Evolutionary conservation across 64 coral and sea anemone species (phyloP).

Genomic region (Acropora tenuis): DNA sequence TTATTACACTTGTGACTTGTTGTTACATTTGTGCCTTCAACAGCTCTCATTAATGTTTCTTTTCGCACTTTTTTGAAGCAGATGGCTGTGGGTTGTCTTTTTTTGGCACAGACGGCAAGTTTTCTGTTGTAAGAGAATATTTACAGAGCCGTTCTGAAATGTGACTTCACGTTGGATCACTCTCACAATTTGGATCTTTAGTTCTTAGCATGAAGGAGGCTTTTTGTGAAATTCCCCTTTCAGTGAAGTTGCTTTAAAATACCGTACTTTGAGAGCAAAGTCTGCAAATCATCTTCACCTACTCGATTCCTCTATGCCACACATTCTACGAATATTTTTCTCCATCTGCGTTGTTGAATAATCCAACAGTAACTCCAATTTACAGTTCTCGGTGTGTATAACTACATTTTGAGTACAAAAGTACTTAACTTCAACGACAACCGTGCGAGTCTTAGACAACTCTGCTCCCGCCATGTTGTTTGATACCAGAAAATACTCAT

Average conservation of each 20-base stretch:
- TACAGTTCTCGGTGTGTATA: background rate
- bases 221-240: slow-evolving; percentile 10
- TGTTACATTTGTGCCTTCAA: no score
- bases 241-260: slow-evolving; percentile 51
- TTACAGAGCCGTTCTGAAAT: slow-evolving; percentile 48
- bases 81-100: background rate
- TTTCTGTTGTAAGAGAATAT: slow-evolving; percentile 9
- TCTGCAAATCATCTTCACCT: slow-evolving; percentile 51
- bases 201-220: slow-evolving; percentile 15
- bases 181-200: no score
- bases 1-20: no score
- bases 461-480: background rate
- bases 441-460: background rate
- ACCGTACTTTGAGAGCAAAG: slow-evolving; percentile 21
- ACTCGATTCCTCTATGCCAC: slow-evolving; percentile 27
- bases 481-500: background rate
- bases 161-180: no score
- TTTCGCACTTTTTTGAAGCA: background rate
- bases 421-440: background rate
- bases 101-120: background rate
- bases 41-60: background rate
- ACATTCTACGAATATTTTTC: background rate
- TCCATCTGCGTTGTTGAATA: background rate
- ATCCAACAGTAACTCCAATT: background rate
- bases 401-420: background rate